Conservation (phyloP, 1,140 invertebrate genomes). For the Periplaneta americana region DNA sequence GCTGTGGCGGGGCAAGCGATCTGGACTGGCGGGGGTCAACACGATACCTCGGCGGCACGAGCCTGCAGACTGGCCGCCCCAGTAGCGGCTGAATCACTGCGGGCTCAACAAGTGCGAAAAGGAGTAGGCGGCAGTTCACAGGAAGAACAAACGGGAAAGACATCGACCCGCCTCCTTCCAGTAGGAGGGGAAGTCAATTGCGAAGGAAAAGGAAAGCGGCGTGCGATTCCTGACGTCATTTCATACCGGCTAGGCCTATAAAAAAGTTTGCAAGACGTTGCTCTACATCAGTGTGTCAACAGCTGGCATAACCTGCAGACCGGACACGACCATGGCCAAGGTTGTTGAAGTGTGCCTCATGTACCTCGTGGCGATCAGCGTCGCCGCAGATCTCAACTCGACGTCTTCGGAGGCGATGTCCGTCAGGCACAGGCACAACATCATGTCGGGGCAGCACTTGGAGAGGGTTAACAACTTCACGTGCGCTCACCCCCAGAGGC, state of each 20-base stretch:
- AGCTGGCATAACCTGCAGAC: not conserved
- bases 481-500: not conserved
- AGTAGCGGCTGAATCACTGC: not conserved
- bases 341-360: not conserved
- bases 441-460: not conserved
- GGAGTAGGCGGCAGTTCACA: not conserved
- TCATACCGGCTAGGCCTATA: not conserved
- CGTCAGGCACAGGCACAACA: not conserved
- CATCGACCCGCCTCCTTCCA: not conserved
- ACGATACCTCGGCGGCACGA: too few relatives aligned
- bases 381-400: not conserved
- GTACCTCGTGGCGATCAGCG: not conserved
- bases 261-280: not conserved
- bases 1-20: too few relatives aligned
- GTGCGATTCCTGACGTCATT: not conserved
- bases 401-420: not conserved
- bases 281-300: not conserved
- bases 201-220: not conserved
- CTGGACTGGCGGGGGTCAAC: too few relatives aligned
- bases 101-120: not conserved
- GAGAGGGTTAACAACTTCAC: not conserved
- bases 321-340: not conserved
- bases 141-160: too few relatives aligned
- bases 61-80: too few relatives aligned
- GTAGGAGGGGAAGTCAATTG: not conserved